A percentile compares a stretch with the other conserved stretches of the same genome.
Conservation (phyloP, 2,113 vertebrate genomes). For the Scolopax mira region DNA sequence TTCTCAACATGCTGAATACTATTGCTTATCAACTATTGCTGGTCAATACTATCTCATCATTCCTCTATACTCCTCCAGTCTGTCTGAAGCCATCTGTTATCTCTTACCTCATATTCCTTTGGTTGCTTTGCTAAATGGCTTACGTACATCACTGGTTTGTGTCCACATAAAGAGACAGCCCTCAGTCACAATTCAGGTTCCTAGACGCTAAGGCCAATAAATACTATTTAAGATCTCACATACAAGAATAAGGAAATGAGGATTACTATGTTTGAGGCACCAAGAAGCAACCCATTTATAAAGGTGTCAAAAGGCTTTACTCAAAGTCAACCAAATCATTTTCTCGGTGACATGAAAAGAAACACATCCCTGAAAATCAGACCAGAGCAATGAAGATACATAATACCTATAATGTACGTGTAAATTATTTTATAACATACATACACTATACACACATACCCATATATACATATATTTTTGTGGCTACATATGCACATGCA, state of each 20-base stretch:
- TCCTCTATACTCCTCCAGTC: neutral
- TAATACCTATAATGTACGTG: neutral
- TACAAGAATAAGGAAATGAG: neutral
- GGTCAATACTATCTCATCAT: neutral
- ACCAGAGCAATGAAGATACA: neutral
- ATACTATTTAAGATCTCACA: neutral
- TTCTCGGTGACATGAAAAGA: neutral
- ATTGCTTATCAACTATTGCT: neutral
- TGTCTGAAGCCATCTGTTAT: neutral
- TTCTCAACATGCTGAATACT: neutral
- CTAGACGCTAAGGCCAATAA: neutral
- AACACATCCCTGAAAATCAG: neutral
- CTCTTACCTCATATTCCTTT: neutral
- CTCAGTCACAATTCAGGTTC: neutral
- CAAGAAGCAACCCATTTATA: neutral
- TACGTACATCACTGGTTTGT: neutral
- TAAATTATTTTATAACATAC: neutral
- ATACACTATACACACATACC: neutral
- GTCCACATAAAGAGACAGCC: neutral
- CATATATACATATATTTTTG: neutral
- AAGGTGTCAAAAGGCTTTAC: neutral
- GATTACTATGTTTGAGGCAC: neutral
- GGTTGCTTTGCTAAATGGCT: neutral
- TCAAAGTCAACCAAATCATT: neutral
- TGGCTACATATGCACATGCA: neutral